A percentile compares a stretch with the other conserved stretches of the same genome.
These are phyloP conservation scores for Herpailurus yagouaroundi DNA, from an alignment of 2,113 vertebrate species.

Conservation along the genomic window DNA sequence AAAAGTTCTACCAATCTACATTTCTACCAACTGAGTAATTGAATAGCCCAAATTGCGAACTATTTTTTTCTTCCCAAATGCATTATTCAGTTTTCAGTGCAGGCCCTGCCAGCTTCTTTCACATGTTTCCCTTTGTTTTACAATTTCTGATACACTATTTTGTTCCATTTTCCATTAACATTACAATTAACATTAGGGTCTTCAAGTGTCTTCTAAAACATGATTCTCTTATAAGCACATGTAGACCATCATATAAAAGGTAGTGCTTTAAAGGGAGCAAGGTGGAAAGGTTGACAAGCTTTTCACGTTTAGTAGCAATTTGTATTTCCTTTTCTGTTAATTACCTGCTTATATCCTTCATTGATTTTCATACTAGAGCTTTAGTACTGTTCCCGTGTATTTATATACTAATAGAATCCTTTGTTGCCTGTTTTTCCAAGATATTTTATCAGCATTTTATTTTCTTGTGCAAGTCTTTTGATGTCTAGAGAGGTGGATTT, in stretches of 20 bases:
- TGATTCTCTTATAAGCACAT: neutral
- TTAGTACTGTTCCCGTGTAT: neutral
- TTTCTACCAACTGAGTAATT: neutral
- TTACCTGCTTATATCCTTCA: neutral
- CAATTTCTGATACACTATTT: neutral
- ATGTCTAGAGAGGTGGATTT: slow-evolving; percentile 7
- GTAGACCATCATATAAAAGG: neutral
- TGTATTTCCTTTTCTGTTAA: neutral
- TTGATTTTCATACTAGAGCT: neutral
- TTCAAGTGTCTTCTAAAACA: neutral
- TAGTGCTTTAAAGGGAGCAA: neutral
- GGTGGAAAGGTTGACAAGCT: neutral
- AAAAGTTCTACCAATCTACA: neutral
- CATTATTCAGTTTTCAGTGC: neutral
- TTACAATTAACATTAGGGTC: neutral
- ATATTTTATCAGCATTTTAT: neutral
- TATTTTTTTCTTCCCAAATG: slow-evolving; percentile 11
- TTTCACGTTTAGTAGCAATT: neutral
- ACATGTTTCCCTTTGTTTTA: neutral
- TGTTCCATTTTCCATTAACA: neutral
- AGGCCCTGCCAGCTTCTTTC: neutral
- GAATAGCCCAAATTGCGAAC: neutral
- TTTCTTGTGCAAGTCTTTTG: neutral
- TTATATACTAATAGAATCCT: neutral
- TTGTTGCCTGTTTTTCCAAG: neutral